Base-by-base conservation (phyloP, 2,888 invertebrate genomes). In the Spilosoma lubricipeda region DNA sequence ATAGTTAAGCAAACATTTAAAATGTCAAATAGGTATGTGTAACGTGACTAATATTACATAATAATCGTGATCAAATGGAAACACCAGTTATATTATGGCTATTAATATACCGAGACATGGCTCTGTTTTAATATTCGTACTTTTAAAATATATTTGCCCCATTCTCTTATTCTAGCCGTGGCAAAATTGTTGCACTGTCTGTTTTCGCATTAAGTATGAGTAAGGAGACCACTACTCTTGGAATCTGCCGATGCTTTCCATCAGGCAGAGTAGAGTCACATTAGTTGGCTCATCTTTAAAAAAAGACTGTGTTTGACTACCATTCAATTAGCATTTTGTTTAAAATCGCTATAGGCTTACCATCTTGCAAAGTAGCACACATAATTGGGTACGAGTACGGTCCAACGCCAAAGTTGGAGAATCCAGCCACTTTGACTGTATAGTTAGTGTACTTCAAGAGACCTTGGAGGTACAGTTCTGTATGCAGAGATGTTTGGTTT, bases 371-470 rank as follows among this genome's bases (percentile, higher is more conserved):
- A 0, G 99, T 99, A 73, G 97, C 96, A 89, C 98, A 98, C 86
- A 97, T 97, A 75, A 98, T 96, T 3, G 98, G 97, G 71, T 96
- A 96, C 72, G 98, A 98, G 80, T 97, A 96, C 0, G 98, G 97
- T 3, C 99, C 99, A 83, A 98, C 97, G 0, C 99, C 99, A 56
- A 97, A 98, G 77, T 97, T 97, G 0, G 98, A 99, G 90, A 97
- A 98, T 0, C 98, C 98, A 85, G 98, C 95, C 0, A 98, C 98
- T 88, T 98, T 97, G 69, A 99, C 96, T 3, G 98, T 98, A 91
- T 99, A 99, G 95, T 99, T 99, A 23, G 98, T 98, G 88, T 97
- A 98, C 88, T 98, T 98, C 86, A 97, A 96, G 67, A 99, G 93
- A 0, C 97, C 97, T 89, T 98, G 98, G 42, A 98, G 92, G 89